Base-by-base conservation (phyloP, 2,888 invertebrate genomes). In the Synergus gifuensis region DNA sequence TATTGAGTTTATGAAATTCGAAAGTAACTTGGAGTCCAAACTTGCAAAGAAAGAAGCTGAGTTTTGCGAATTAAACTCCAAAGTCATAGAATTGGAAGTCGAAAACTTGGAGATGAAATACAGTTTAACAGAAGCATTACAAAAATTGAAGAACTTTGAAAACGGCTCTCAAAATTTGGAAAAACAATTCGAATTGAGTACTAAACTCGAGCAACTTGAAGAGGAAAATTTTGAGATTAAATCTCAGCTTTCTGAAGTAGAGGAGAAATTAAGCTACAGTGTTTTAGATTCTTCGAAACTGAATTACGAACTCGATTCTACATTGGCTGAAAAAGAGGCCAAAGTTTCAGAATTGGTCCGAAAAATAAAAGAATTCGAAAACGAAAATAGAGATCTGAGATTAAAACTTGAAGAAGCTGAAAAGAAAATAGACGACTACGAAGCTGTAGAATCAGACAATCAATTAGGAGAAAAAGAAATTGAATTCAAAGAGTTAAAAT, bases 351-450 rank as follows among this genome's bases (percentile, higher is more conserved):
- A 62, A 18, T 36, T n/a, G 7, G 7, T 11, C 1, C 46, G 73
- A 14, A 77, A 78, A 44, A 49, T 77, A 11, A 40, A 46, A 14
- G 58, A 83, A 22, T 5, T 85, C 14, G 66, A 84, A 28, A 78
- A 77, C 2, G 76, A 82, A 28, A 73, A 79, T 58, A 11, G 22
- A 5, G 28, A 76, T 66, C 64, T 81, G 54, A 79, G 44, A 76
- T 79, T 81, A 2, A 76, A 86, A 66, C n/a, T 44, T 1, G n/a
- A 14, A 12, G 66, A 42, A 3, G 36, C 40, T 28, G 40, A 64
- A 54, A 92, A 91, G 88, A 90, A 91, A 79, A 83, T 91, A 85
- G 85, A 81, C 58, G 89, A 93, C 4, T 7, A 49, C 14, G 42
- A 77, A 69, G 60, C 46, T 79, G 49, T 76, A 78, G 60, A 73